These are phyloP conservation scores for Luehdorfia chinensis DNA, from an alignment of 1,140 invertebrate genomes.

Conservation along the genomic window DNA sequence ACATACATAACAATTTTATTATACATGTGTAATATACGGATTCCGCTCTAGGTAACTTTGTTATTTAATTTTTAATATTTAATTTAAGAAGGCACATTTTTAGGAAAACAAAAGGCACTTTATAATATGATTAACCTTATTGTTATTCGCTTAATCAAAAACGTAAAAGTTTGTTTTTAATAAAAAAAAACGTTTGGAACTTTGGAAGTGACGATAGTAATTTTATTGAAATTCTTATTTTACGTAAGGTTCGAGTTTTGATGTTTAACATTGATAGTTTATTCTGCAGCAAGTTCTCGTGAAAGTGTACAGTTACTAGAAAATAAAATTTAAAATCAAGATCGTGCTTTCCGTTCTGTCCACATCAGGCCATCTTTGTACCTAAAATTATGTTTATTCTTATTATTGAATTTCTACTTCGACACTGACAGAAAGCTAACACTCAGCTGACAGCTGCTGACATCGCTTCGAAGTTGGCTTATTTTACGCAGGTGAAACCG, in stretches of 20 bases:
- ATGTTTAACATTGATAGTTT: no score
- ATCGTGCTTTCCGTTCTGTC: neutral
- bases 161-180: neutral
- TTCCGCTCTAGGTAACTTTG: constrained; percentile 9
- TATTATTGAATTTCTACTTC: no score
- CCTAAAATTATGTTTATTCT: no score
- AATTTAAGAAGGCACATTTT: constrained; percentile 6
- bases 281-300: no score
- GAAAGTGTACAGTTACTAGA: no score
- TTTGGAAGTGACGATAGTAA: neutral
- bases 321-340: no score
- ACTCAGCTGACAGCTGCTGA: no score
- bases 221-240: neutral
- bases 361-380: no score
- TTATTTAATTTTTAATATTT: constrained; percentile 3
- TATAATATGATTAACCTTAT: neutral
- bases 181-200: neutral
- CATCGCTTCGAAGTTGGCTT: no score
- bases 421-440: no score
- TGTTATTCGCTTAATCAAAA: neutral
- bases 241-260: neutral
- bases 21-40: constrained; percentile 2
- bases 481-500: no score
- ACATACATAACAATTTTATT: constrained; percentile 11
- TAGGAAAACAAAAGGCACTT: neutral